These are phyloP conservation scores for Tetheella fluctuosa DNA, from an alignment of 2,888 invertebrate species.

Conservation along the genomic window DNA sequence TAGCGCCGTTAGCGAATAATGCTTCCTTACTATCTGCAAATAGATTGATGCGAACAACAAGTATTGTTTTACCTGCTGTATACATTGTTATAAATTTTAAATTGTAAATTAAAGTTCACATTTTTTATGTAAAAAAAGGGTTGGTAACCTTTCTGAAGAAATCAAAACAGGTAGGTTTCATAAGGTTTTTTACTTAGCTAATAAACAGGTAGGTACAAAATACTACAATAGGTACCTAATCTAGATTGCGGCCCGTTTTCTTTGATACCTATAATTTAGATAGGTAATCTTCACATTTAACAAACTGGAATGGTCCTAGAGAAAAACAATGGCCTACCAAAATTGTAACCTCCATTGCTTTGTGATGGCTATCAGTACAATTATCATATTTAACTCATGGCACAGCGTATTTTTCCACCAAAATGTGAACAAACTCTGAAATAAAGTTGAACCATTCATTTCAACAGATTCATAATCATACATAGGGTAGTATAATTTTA, in stretches of 20 bases:
- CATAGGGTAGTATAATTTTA: not conserved
- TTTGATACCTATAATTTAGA: conserved; percentile 1
- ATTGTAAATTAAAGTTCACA: too few species aligned
- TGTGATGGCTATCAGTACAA: not conserved
- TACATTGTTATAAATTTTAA: not conserved
- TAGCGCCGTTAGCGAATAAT: conserved; percentile 1
- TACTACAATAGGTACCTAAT: not conserved
- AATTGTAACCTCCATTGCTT: not conserved
- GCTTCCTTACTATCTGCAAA: not conserved
- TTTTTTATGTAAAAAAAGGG: too few species aligned
- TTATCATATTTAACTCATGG: not conserved
- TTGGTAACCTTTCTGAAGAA: too few species aligned
- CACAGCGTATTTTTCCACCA: not conserved
- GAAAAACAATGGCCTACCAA: not conserved
- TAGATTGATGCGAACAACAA: not conserved
- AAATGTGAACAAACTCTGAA: not conserved
- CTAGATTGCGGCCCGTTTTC: not conserved
- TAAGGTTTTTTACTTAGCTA: too few species aligned
- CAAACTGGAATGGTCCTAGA: not conserved
- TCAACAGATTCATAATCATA: not conserved
- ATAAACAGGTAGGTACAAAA: too few species aligned
- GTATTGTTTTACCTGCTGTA: not conserved
- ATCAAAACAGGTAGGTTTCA: too few species aligned
- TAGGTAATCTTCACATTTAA: not conserved
- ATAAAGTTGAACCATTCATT: not conserved